phyloP scores from a whole-genome alignment of 2,113 vertebrate genomes.

The Chitala chitala region DNA sequence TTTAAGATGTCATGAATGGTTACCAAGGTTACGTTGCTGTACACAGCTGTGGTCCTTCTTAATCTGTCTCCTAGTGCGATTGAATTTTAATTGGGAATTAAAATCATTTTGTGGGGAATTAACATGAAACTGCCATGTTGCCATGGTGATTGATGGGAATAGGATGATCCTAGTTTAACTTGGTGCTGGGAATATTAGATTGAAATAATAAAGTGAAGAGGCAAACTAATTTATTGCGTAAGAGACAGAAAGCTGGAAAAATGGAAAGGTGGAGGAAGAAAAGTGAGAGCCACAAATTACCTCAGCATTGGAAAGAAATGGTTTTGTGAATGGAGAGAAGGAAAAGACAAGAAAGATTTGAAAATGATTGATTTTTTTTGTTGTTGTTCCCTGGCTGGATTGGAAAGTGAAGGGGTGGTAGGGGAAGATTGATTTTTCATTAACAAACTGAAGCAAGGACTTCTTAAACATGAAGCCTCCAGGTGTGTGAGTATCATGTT shows the following conservation, averaged over 20 bases:
- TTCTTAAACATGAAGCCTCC: background rate
- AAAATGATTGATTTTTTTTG: slow-evolving; percentile 15
- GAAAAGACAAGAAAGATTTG: slow-evolving; percentile 4
- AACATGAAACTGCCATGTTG: slow-evolving; percentile 21
- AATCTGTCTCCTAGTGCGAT: slow-evolving; percentile 16
- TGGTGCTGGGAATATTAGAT: background rate
- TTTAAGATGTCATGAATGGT: slow-evolving; percentile 15
- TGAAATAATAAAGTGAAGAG: background rate
- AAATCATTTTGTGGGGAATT: slow-evolving; percentile 24
- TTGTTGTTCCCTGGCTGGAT: background rate
- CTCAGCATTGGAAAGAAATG: slow-evolving; percentile 1
- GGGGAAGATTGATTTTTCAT: background rate
- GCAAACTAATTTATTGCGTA: slow-evolving; percentile 10
- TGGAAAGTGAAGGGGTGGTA: background rate
- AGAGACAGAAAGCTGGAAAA: background rate
- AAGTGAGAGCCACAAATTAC: background rate
- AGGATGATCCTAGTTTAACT: background rate
- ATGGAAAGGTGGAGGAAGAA: background rate
- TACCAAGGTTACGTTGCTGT: slow-evolving; percentile 16
- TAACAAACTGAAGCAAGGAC: background rate
- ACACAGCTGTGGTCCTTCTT: slow-evolving; percentile 17
- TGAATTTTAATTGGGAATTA: slow-evolving; percentile 30
- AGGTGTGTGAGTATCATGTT: background rate
- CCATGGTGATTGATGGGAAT: slow-evolving; percentile 13
- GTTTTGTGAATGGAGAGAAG: slow-evolving; percentile 12